Base-by-base conservation (phyloP, 2,888 invertebrate genomes). In the Morpho achilles region DNA sequence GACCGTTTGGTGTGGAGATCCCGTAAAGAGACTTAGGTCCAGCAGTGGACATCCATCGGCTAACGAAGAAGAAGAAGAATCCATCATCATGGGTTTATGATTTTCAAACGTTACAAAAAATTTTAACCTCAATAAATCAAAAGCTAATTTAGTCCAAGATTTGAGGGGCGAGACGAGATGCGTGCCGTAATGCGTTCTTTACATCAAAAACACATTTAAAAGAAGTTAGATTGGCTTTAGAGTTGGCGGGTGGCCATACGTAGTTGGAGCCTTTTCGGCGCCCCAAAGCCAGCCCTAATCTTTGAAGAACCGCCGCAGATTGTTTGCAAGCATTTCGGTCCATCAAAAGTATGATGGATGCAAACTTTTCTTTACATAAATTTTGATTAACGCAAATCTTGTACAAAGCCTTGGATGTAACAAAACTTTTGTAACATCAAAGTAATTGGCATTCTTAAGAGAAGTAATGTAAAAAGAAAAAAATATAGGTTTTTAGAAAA, bases 171-270 rank as follows among this genome's bases (percentile, higher is more conserved):
- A 71, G 74, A 72, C 75, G 78, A 78, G 75, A 79, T 83, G 84
- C 84, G 85, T 86, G 79, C 77, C 76, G 81, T 84, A 86, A 86
- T 84, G 84, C 84, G 87, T 85, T 88, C 82, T 88, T 87, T 86
- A 85, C 85, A 89, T 89, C 88, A 89, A 89, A 89, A 90, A 89
- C 88, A 88, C 87, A 88, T 90, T 90, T 89, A 88, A 87, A 89
- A 88, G 87, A 90, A 89, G 89, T 89, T 90, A 90, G 84, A 90
- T 90, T 90, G 88, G 89, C 88, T 89, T 87, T 86, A 79, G 73
- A 87, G 85, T 87, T 87, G 88, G 87, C 87, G 79, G 70, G 73
- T 77, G 81, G 82, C 87, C 88, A 88, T 84, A 82, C 83, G 75
- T 82, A 81, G 80, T 80, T 80, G 77, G 59, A 83, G 84, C 80